Percentiles rank a stretch among this genome's conserved stretches.
Conservation (phyloP, 2,797 vertebrate species). For the Gymnodraco acuticeps region DNA sequence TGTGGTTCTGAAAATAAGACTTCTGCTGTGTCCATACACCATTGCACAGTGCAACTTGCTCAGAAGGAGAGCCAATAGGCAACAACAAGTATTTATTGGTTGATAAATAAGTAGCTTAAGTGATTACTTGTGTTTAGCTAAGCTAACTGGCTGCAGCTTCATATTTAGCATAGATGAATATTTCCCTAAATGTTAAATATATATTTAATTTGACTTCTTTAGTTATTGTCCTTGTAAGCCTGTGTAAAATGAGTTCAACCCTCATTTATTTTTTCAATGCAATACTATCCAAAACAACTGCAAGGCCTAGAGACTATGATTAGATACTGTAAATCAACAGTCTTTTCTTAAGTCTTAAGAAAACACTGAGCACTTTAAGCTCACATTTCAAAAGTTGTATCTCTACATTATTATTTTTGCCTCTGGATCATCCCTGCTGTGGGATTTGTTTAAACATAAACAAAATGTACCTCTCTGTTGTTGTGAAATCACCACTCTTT, state of each 20-base stretch:
- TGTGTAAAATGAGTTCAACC: neutral
- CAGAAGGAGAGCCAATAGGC: constrained; percentile 21
- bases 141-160: neutral
- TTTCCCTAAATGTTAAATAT: no score
- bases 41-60: constrained; percentile 33
- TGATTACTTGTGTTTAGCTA: neutral
- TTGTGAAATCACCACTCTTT: constrained; percentile 52
- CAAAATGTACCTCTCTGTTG: constrained; percentile 24
- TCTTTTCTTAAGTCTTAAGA: neutral
- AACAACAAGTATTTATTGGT: neutral
- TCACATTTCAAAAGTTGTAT: constrained; percentile 30
- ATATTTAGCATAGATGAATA: neutral
- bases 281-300: neutral
- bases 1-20: constrained; percentile 57
- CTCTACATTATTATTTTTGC: constrained; percentile 25
- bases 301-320: neutral
- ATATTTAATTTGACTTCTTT: no score
- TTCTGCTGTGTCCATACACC: constrained; percentile 25
- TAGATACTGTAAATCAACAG: neutral
- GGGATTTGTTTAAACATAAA: constrained; percentile 15
- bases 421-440: constrained; percentile 7
- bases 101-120: no score
- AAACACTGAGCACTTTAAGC: neutral
- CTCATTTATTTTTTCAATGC: neutral
- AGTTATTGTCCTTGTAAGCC: no score